phyloP scores from a whole-genome alignment of 37 sponge, comb jelly and placozoan genomes.

The Eunapius fragilis region DNA sequence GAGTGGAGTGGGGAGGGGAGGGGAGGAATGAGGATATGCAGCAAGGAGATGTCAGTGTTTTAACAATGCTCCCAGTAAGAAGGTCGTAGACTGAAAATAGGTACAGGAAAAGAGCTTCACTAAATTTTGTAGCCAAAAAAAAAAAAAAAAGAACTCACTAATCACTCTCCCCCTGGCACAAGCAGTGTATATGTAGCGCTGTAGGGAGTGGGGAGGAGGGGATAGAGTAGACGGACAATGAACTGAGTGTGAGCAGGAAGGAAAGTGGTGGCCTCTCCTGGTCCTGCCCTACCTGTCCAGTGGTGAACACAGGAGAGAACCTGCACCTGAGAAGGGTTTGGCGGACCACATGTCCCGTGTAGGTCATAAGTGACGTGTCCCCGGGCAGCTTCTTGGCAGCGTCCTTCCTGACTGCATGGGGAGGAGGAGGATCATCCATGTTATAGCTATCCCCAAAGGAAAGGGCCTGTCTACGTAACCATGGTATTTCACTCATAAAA shows the following conservation, averaged over 20 bases:
- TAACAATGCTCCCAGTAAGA: conserved; percentile 73
- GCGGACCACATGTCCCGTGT: conserved; percentile 85
- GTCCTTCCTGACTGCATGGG: background rate
- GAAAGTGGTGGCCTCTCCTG: too few relatives aligned
- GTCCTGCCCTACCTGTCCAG: conserved; percentile 88
- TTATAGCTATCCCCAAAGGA: too few relatives aligned
- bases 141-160: too few relatives aligned
- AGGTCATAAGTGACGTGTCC: conserved; percentile 90
- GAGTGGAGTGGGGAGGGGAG: too few relatives aligned
- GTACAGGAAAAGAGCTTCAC: too few relatives aligned
- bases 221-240: too few relatives aligned
- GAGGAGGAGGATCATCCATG: background rate
- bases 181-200: conserved; percentile 81
- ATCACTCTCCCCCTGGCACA: conserved; percentile 65
- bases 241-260: too few relatives aligned
- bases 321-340: conserved; percentile 78
- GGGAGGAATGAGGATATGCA: conserved; percentile 18
- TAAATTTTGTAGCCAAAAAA: too few relatives aligned
- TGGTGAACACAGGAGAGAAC: conserved; percentile 83
- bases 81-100: conserved; percentile 74
- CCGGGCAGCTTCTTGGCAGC: conserved; percentile 40
- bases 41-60: conserved; percentile 10
- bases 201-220: too few relatives aligned
- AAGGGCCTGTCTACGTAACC: too few relatives aligned
- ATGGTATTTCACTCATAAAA: too few relatives aligned